These are phyloP conservation scores for Oligia latruncula DNA, from an alignment of 2,888 invertebrate genomes.

Conservation along the genomic window DNA sequence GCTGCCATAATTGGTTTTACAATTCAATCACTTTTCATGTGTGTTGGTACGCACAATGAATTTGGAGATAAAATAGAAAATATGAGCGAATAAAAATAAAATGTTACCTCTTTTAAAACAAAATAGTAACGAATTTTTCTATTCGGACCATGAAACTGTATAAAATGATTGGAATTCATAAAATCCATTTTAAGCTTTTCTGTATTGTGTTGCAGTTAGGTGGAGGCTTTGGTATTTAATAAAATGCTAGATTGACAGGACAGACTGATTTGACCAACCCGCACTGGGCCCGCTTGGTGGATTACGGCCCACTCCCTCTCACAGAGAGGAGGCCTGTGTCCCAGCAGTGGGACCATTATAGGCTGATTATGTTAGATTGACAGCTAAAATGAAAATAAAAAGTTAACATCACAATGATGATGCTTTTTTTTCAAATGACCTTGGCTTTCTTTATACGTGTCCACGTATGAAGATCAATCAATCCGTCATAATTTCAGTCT, in stretches of 20 bases:
- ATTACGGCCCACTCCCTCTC: too few relatives aligned
- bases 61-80: conserved; percentile 12
- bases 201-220: neutral
- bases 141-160: neutral
- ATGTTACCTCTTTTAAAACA: conserved; percentile 1
- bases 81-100: neutral
- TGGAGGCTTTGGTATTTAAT: neutral
- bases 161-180: neutral
- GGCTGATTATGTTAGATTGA: too few relatives aligned
- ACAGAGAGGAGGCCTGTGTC: too few relatives aligned
- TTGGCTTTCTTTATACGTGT: too few relatives aligned
- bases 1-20: conserved; percentile 25
- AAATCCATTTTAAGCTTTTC: neutral
- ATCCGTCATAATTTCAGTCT: too few relatives aligned
- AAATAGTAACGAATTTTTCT: conserved; percentile 9
- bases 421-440: too few relatives aligned
- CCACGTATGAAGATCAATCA: too few relatives aligned
- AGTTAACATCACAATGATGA: too few relatives aligned
- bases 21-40: conserved; percentile 24
- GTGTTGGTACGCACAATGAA: neutral
- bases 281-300: too few relatives aligned
- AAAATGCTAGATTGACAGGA: neutral
- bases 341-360: too few relatives aligned
- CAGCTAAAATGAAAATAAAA: too few relatives aligned
- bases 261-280: too few relatives aligned